These are phyloP conservation scores for Tuta absoluta DNA, from an alignment of 2,888 invertebrate genomes.

Conservation along the genomic window DNA sequence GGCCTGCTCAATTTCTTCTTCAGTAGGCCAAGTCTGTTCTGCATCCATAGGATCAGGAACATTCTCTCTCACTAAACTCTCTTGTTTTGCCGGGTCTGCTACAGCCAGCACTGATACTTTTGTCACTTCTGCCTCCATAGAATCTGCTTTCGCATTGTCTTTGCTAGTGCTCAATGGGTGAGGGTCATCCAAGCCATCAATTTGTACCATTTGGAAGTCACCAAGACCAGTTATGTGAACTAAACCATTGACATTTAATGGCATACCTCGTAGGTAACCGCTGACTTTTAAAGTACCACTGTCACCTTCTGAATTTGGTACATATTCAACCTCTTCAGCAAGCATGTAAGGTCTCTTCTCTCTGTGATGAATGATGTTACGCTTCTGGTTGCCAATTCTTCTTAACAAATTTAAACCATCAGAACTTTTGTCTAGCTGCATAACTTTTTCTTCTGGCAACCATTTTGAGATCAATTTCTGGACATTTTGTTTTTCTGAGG, in stretches of 20 bases:
- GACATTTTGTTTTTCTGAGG: constrained; percentile 84
- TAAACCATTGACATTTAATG: constrained; percentile 92
- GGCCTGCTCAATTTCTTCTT: constrained; percentile 91
- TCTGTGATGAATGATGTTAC: constrained; percentile 85
- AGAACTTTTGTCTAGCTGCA: constrained; percentile 86
- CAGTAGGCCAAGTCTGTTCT: constrained; percentile 98
- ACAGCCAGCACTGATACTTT: constrained; percentile 77
- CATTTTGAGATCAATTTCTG: constrained; percentile 85
- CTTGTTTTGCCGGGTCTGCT: constrained; percentile 86
- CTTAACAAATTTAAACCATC: constrained; percentile 86
- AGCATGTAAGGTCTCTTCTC: constrained; percentile 91
- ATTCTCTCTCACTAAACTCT: constrained; percentile 89
- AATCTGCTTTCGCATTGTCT: constrained; percentile 66
- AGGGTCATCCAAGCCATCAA: constrained; percentile 87
- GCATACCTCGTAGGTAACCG: constrained; percentile 92
- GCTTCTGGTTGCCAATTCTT: constrained; percentile 91
- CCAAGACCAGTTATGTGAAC: constrained; percentile 96
- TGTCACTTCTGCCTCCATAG: constrained; percentile 64
- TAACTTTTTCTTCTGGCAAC: constrained; percentile 91
- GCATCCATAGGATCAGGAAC: constrained; percentile 94
- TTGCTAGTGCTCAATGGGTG: constrained; percentile 81
- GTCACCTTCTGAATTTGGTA: constrained; percentile 67
- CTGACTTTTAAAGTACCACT: constrained; percentile 88
- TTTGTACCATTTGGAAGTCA: constrained; percentile 94
- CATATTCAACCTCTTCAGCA: constrained; percentile 89